These are phyloP conservation scores for Synanceia verrucosa DNA, from an alignment of 2,797 vertebrate genomes.

Conservation along the genomic window DNA sequence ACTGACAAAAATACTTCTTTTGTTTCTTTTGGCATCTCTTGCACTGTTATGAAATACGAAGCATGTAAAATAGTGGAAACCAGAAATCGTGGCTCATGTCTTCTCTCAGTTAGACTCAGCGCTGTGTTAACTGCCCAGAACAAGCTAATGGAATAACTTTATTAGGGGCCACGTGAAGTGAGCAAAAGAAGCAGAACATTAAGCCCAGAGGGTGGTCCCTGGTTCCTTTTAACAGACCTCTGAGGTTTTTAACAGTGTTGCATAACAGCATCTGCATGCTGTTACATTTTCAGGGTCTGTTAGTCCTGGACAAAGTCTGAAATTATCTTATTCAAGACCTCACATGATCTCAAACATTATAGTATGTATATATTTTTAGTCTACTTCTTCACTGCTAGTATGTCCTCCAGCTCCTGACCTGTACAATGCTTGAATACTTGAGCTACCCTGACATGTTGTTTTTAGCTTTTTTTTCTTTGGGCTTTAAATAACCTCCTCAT, in stretches of 20 bases:
- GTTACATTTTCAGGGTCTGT: conserved; percentile 32
- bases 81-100: conserved; percentile 15
- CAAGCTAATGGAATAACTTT: conserved; percentile 58
- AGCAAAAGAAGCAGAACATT: conserved; percentile 50
- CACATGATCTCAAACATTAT: neutral
- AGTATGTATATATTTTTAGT: neutral
- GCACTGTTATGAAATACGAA: conserved; percentile 20
- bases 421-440: conserved; percentile 10
- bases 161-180: conserved; percentile 57
- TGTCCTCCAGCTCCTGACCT: conserved; percentile 6
- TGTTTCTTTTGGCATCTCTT: conserved; percentile 24
- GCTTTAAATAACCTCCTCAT: conserved; percentile 54
- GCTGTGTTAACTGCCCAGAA: conserved; percentile 16
- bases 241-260: conserved; percentile 47
- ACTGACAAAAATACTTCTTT: neutral
- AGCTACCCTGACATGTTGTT: conserved; percentile 41
- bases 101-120: conserved; percentile 10
- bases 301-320: conserved; percentile 3
- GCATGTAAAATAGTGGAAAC: conserved; percentile 19
- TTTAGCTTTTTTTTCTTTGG: conserved; percentile 54
- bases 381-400: neutral
- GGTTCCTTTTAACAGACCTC: conserved; percentile 37
- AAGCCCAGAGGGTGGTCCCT: conserved; percentile 37
- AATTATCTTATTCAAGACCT: conserved; percentile 10
- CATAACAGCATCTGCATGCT: conserved; percentile 51